A percentile compares a stretch with the other conserved stretches of the same genome.
These are phyloP conservation scores for Bos taurus DNA, from an alignment of 2,113 vertebrate species.

Conservation along the genomic window ARS-UCD2.0 NC_037339.1:18808501-18809000, in stretches of 20 bases:
- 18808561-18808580: neutral
- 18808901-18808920: neutral
- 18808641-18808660: neutral
- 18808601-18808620: neutral
- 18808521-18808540: slow-evolving; percentile 10
- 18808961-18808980: neutral
- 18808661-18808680: neutral
- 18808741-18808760: neutral
- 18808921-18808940: slow-evolving; percentile 13
- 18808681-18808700: neutral
- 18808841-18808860: neutral
- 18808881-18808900: slow-evolving; percentile 31
- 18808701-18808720: neutral
- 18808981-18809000: neutral
- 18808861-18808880: neutral
- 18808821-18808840: slow-evolving; percentile 11
- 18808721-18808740: neutral
- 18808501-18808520: neutral
- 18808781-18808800: neutral
- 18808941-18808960: neutral
- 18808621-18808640: neutral
- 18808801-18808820: neutral
- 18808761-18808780: neutral
- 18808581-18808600: slow-evolving; percentile 14
- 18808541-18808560: slow-evolving; percentile 11